These are phyloP conservation scores for Circaetus gallicus DNA, from an alignment of 2,113 vertebrate species.

Conservation along the genomic window DNA sequence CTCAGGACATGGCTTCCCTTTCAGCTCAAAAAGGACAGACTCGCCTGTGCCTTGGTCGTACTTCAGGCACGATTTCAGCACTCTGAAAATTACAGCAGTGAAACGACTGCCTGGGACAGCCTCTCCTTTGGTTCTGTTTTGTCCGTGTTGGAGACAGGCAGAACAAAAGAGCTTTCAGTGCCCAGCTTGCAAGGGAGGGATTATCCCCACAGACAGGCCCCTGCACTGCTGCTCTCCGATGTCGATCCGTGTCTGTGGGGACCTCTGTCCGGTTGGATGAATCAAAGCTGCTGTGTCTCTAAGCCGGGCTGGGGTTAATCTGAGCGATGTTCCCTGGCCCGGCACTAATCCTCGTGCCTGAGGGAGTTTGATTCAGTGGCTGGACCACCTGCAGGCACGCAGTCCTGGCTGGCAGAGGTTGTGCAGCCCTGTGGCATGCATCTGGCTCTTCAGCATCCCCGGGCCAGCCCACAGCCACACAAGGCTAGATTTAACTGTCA, in stretches of 20 bases:
- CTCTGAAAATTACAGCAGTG: background rate
- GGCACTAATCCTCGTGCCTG: background rate
- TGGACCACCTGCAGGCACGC: background rate
- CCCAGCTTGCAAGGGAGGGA: background rate
- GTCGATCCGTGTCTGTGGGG: background rate
- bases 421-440: background rate
- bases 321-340: background rate
- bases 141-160: accelerated
- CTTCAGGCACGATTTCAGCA: accelerated
- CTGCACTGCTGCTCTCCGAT: background rate
- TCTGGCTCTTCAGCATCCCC: background rate
- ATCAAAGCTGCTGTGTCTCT: background rate
- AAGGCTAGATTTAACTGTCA: background rate
- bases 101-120: background rate
- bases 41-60: background rate
- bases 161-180: conserved; percentile 33
- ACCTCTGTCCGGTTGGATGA: background rate
- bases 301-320: background rate
- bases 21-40: accelerated
- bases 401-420: background rate
- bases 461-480: accelerated
- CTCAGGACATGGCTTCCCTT: background rate
- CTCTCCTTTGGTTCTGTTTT: background rate
- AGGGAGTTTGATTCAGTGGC: background rate
- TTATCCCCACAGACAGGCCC: background rate